Evolutionary conservation across 2,113 vertebrate species (phyloP), one percentile per base, ranked within the genome.

Genomic region (Prolemur simus): DNA sequence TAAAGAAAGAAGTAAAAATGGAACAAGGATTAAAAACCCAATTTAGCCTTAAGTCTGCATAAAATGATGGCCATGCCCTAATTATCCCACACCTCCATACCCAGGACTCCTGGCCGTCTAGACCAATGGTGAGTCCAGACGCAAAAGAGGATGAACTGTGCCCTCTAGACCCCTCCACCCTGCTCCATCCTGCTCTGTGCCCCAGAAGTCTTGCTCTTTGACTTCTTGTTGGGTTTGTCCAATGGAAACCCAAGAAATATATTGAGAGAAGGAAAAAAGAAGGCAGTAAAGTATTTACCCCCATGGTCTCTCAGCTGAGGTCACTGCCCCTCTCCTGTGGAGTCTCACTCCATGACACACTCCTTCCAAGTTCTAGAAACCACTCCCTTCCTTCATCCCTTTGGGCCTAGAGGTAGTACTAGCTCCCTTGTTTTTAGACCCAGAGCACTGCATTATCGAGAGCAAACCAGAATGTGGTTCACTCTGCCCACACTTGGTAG

Each of bases 1-100:
- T 96, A 97, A 97, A 96, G 93, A 96, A 96, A 98, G 96, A 95
- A 97, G 94, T 77, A 12, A 74, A 56, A 95, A 92, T 7, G 78
- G 27, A 87, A 96, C 15, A 60, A 96, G 92, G 3, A 39, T 93
- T 47, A 0, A 95, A 96, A 96, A 96, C 34, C 0, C 63, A 89
- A 37, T 60, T 94, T 93, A 86, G 84, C 37, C 58, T 77, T 76
- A 89, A 63, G 66, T 88, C n/a, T 92, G 82, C 47, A 27, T 32
- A 20, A 71, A 82, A 76, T 18, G 74, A 91, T 39, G 93, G 63
- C 47, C 77, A 91, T 21, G 20, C 37, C 58, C 71, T 32, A 77
- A 6, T 52, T 63, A 58, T 58, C 25, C 27, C 5, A 8, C 32
- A 20, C 1, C 5, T 20, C n/a, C 29, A n/a, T 2, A 58, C 47